Evolutionary conservation across 37 sponge, comb jelly and placozoan genomes (phyloP), one percentile per base, ranked within the genome.

Genomic region (Dysidea cf. avara): DNA sequence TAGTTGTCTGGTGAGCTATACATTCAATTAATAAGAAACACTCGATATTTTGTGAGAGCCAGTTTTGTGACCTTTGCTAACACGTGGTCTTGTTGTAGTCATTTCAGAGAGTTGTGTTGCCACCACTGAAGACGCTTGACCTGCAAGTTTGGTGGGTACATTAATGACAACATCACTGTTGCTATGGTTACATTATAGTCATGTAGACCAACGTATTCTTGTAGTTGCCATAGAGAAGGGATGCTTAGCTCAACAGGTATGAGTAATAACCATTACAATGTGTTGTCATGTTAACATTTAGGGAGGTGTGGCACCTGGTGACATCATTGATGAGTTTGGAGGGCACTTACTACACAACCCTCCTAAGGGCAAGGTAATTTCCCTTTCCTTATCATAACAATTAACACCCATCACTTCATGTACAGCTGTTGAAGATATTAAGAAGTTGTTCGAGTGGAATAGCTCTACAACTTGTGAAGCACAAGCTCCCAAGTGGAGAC

Each of bases 101-200:
- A 31, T 79, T 50, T 47, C 34, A 50, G 35, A 18, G 33, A 3
- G 21, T 65, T 22, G 30, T 25, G 38, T 32, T 86, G 34, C 70
- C 86, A 14, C 80, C 86, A 12, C 28, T 86, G 4, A 68, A 74
- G 35, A 61, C 75, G n/a, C 86, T 86, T 39, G 81, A 86, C 47
- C 57, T 75, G 37, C 33, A 29, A 72, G 65, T 86, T 2, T 31
- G 62, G 86, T 86, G 74, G 47, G 85, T 47, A 37, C 40, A 7
- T 68, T 4, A 38, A 12, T 34, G 43, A 9, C 34, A 17, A 16
- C 20, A 21, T 39, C 40, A 39, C 40, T 37, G 32, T 66, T 38
- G 20, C 37, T 60, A 26, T 47, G 64, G 18, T 9, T 24, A 30
- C n/a, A 16, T 32, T 32, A 17, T 31, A 86, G 86, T 1, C 78